Evolutionary conservation across 2,797 vertebrate species (phyloP).

Genomic region (Nyctalus aviator): DNA sequence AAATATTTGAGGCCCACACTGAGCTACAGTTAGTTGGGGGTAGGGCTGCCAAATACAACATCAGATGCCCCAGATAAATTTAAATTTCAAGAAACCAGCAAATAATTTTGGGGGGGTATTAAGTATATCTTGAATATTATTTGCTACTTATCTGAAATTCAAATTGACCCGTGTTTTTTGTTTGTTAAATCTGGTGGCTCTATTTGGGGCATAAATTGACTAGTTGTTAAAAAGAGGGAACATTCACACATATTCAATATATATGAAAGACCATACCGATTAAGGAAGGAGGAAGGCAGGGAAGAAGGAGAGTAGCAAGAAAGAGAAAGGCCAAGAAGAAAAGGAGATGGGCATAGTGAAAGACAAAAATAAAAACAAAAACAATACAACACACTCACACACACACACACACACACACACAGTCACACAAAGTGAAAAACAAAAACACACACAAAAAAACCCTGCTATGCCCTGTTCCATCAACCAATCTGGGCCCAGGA

Average conservation of each 20-base stretch:
- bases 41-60: background rate
- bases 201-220: background rate
- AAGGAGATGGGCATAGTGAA: background rate
- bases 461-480: fast-evolving
- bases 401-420: too few species aligned
- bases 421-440: too few species aligned
- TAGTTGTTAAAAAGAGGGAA: background rate
- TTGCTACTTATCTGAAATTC: constrained; percentile 7
- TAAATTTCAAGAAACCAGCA: constrained; percentile 8
- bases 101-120: background rate
- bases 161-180: constrained; percentile 6
- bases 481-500: background rate
- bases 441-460: too few species aligned
- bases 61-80: background rate
- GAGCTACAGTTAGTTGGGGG: background rate
- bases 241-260: background rate
- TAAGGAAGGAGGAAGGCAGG: background rate
- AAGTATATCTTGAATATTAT: background rate
- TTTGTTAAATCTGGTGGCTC: background rate
- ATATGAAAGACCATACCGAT: background rate
- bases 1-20: background rate
- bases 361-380: too few species aligned
- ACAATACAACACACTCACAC: too few species aligned
- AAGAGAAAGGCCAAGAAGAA: background rate
- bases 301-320: background rate